A percentile compares a stretch with the other conserved stretches of the same genome.
Conservation (phyloP, 2,888 invertebrate species). For the Agonopterix arenella region DNA sequence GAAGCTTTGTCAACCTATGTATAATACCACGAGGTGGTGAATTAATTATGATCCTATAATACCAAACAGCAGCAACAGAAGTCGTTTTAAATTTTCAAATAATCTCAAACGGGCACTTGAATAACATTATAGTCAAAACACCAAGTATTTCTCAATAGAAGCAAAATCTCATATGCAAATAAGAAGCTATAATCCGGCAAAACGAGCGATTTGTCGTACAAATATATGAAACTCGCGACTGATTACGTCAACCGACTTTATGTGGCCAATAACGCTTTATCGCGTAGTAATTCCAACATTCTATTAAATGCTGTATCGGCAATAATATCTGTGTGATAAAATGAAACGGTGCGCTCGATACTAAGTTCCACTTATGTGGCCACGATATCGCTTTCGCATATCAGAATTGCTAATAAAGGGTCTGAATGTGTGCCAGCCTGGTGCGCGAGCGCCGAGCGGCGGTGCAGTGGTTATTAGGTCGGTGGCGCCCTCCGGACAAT, state of each 20-base stretch:
- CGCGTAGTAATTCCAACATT: conserved; percentile 51
- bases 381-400: conserved; percentile 65
- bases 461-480: conserved; percentile 19
- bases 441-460: conserved; percentile 38
- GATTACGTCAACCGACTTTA: conserved; percentile 63
- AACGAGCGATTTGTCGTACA: conserved; percentile 60
- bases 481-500: conserved; percentile 45
- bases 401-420: conserved; percentile 71
- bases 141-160: conserved; percentile 42
- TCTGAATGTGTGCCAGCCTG: conserved; percentile 53
- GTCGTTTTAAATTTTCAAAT: too few species aligned
- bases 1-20: too few species aligned
- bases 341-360: conserved; percentile 48
- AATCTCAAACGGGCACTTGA: background rate
- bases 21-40: too few species aligned
- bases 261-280: conserved; percentile 55
- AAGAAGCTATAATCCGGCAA: conserved; percentile 40
- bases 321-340: conserved; percentile 56
- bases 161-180: conserved; percentile 49
- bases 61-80: too few species aligned
- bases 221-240: conserved; percentile 58
- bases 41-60: too few species aligned
- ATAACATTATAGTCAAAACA: conserved; percentile 11
- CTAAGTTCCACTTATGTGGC: conserved; percentile 54
- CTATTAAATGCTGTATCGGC: conserved; percentile 55